Evolutionary conservation across 1,140 invertebrate genomes (phyloP).

Genomic region (Lasaia peninsularis): DNA sequence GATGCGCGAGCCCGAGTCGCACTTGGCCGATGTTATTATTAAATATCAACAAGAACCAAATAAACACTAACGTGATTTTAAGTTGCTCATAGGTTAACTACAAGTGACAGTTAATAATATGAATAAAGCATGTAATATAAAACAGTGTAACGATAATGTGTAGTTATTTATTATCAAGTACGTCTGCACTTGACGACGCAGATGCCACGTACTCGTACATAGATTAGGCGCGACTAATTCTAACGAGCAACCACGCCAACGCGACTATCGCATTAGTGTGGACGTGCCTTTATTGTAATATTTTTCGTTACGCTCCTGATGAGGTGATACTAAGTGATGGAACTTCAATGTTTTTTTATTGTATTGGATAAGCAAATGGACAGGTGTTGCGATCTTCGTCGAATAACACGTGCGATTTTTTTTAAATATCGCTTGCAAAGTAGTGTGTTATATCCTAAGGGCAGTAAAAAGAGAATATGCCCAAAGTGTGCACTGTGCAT

Average conservation of each 20-base stretch:
- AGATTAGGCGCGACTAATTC: slow-evolving; percentile 40
- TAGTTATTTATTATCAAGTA: slow-evolving; percentile 5
- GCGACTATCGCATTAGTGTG: slow-evolving; percentile 31
- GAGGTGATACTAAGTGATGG: slow-evolving; percentile 18
- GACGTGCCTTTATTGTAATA: slow-evolving; percentile 20
- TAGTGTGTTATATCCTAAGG: too few relatives aligned
- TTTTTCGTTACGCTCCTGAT: slow-evolving; percentile 25
- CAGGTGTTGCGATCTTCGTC: too few relatives aligned
- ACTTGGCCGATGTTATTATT: too few relatives aligned
- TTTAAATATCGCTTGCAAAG: too few relatives aligned
- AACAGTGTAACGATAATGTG: slow-evolving; percentile 4
- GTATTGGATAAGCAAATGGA: not conserved
- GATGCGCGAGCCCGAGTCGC: too few relatives aligned
- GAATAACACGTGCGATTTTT: too few relatives aligned
- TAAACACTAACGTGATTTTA: too few relatives aligned
- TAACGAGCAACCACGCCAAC: slow-evolving; percentile 36
- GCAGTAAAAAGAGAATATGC: too few relatives aligned
- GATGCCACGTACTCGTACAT: slow-evolving; percentile 22
- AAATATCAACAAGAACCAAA: too few relatives aligned
- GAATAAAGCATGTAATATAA: not conserved
- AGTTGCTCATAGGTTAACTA: too few relatives aligned
- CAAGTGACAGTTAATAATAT: not conserved
- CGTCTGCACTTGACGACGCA: not conserved
- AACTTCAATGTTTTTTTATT: not conserved
- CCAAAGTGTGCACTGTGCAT: too few relatives aligned